Conservation (phyloP, 1,140 invertebrate genomes). For the Drosophila insularis region DNA sequence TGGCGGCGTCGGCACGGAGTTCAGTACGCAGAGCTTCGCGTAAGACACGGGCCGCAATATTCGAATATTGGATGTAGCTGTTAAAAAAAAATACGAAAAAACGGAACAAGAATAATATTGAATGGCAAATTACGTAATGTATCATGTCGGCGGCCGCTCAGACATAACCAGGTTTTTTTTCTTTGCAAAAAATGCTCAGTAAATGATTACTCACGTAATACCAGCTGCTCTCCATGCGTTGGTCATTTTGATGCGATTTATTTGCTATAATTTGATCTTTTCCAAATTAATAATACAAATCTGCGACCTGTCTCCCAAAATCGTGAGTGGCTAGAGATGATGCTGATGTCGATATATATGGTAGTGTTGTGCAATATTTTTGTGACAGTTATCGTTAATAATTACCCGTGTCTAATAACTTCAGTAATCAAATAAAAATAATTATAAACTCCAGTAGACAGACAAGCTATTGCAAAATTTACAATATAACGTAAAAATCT, state of each 20-base stretch:
- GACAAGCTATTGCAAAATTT: no score
- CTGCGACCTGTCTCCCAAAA: constrained; percentile 6
- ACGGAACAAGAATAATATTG: constrained; percentile 13
- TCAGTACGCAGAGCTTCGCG: constrained; percentile 90
- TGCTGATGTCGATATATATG: neutral
- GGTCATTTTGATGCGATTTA: constrained; percentile 83
- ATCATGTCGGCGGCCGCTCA: constrained; percentile 10
- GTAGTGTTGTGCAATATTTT: neutral
- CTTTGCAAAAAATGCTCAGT: neutral
- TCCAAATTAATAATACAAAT: constrained; percentile 6
- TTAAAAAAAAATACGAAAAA: constrained; percentile 36
- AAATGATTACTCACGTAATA: constrained; percentile 84
- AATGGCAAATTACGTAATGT: constrained; percentile 64
- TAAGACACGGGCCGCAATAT: constrained; percentile 92
- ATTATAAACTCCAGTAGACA: no score
- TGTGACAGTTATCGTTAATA: neutral
- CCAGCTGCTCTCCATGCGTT: constrained; percentile 85
- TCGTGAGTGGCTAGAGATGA: constrained; percentile 1
- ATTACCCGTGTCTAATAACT: no score
- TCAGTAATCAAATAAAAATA: no score
- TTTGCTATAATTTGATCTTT: constrained; percentile 4
- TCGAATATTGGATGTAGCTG: constrained; percentile 97
- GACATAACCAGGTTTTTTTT: neutral
- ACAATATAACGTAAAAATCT: no score
- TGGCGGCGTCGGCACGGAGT: constrained; percentile 87